Conservation (phyloP, 2,113 vertebrate species). For the Bothrops jararaca region DNA sequence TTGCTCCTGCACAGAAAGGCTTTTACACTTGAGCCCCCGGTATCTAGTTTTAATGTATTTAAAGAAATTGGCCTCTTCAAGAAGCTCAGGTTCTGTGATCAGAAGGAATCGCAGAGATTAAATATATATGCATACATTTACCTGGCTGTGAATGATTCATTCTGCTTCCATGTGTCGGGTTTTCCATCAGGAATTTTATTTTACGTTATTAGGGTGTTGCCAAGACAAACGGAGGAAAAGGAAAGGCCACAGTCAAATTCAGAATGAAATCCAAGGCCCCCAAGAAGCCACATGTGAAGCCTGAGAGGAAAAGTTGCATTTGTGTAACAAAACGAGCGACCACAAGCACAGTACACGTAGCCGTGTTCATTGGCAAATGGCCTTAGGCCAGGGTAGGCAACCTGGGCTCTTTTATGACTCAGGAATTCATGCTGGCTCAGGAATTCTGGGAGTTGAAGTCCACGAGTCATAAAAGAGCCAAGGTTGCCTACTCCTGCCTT, state of each 20-base stretch:
- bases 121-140: slow-evolving; percentile 12
- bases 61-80: not conserved
- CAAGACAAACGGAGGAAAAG: not conserved
- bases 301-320: not conserved
- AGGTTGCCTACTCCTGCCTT: too few relatives aligned
- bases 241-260: not conserved
- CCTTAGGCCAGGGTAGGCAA: not conserved
- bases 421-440: too few relatives aligned
- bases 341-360: not conserved
- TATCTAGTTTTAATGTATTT: not conserved
- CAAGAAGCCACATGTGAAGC: not conserved
- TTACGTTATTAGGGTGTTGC: not conserved
- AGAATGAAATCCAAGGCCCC: not conserved
- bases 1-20: not conserved
- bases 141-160: slow-evolving; percentile 27
- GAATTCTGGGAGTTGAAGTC: too few relatives aligned
- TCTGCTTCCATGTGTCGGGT: not conserved
- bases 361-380: not conserved
- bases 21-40: not conserved
- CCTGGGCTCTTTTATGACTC: too few relatives aligned
- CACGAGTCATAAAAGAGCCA: too few relatives aligned
- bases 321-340: not conserved
- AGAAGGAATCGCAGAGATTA: slow-evolving; percentile 7
- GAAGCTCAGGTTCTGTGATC: not conserved
- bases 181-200: not conserved